Conservation (phyloP, 2,888 invertebrate genomes). For the Aphidius colemani region DNA sequence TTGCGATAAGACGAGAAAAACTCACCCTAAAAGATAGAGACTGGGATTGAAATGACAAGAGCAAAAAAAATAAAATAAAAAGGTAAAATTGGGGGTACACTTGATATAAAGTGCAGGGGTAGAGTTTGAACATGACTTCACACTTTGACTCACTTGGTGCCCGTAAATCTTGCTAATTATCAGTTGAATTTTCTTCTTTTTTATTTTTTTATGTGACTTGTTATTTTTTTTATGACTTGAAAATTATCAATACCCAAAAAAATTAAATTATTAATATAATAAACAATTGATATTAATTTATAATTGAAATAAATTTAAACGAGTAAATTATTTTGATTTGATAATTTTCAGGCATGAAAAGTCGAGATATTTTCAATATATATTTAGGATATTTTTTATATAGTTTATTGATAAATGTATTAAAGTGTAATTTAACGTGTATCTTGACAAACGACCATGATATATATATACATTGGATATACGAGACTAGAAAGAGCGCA, state of each 20-base stretch:
- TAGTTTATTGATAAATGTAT: too few species aligned
- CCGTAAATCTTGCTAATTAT: constrained; percentile 58
- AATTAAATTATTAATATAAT: background rate
- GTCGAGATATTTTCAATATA: too few species aligned
- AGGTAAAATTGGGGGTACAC: constrained; percentile 26
- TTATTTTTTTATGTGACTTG: constrained; percentile 27
- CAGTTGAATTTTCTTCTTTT: constrained; percentile 50
- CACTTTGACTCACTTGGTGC: constrained; percentile 54
- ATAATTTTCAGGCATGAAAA: too few species aligned
- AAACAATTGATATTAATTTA: background rate
- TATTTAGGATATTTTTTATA: too few species aligned
- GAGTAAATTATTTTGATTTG: too few species aligned
- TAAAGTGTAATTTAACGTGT: too few species aligned
- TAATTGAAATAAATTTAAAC: background rate
- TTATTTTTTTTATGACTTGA: constrained; percentile 8
- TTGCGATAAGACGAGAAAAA: constrained; percentile 27
- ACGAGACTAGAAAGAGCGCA: constrained; percentile 21
- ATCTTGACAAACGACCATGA: too few species aligned
- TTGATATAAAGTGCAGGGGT: constrained; percentile 51
- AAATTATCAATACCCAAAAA: background rate
- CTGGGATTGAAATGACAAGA: constrained; percentile 18
- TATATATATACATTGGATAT: too few species aligned
- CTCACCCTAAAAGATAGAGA: constrained; percentile 15
- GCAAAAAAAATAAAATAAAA: constrained; percentile 34
- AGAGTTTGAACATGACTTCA: constrained; percentile 59